A percentile compares a stretch with the other conserved stretches of the same genome.
Evolutionary conservation across 2,113 vertebrate species (phyloP).

Genomic region (Vulpes vulpes): DNA sequence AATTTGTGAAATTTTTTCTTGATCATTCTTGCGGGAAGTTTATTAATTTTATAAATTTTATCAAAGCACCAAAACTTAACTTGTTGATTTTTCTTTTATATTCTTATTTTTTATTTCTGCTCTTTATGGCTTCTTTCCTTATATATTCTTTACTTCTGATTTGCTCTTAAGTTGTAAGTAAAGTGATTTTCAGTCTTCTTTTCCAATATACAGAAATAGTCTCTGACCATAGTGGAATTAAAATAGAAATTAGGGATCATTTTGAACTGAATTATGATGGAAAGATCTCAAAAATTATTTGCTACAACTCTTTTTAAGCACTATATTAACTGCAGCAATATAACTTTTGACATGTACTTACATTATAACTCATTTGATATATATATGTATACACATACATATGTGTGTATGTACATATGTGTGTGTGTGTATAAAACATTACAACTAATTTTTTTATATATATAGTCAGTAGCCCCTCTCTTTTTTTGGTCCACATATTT

Average conservation of each 20-base stretch:
- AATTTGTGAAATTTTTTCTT: background rate
- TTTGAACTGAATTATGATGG: background rate
- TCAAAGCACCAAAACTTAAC: background rate
- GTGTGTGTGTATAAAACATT: background rate
- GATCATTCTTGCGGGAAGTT: background rate
- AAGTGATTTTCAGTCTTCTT: constrained; percentile 15
- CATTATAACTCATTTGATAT: background rate
- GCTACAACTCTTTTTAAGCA: background rate
- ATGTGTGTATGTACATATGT: no score
- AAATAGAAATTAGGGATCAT: background rate
- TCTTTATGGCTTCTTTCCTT: background rate
- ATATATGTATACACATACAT: background rate
- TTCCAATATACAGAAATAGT: background rate
- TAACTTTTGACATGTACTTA: background rate
- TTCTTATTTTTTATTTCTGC: background rate
- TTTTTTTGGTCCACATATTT: background rate
- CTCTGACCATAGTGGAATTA: background rate
- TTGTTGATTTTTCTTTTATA: background rate
- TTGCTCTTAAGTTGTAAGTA: background rate
- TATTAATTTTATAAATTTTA: constrained; percentile 1
- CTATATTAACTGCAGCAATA: background rate
- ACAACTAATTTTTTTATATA: background rate
- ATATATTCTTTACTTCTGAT: background rate
- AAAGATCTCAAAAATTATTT: background rate
- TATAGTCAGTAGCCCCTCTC: background rate